phyloP scores from a whole-genome alignment of 1,140 invertebrate species.

The Steinernema feltiae region DNA sequence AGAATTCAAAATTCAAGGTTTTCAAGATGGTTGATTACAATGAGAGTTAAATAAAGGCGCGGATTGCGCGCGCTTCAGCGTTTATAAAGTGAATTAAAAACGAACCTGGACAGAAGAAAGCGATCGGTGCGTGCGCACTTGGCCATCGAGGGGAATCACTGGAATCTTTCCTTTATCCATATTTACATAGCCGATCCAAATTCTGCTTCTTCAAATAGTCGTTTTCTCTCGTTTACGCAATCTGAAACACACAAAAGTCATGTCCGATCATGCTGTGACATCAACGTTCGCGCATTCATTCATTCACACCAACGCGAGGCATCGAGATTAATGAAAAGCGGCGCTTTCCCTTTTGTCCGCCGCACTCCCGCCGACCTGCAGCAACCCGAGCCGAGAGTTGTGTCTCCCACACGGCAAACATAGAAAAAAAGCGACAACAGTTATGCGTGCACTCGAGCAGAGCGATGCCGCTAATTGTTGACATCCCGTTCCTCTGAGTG shows the following conservation, averaged over 20 bases:
- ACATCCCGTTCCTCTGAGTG: no score
- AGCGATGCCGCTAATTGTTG: neutral
- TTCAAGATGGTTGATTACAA: no score
- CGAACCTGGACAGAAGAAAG: slow-evolving; percentile 36
- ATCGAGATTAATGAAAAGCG: neutral
- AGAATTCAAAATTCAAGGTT: no score
- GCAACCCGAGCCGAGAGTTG: no score
- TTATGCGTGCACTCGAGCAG: neutral
- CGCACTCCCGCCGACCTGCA: neutral
- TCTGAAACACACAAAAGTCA: neutral
- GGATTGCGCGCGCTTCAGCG: no score
- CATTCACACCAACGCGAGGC: neutral
- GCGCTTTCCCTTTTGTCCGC: neutral
- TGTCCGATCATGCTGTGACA: neutral
- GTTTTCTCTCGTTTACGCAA: neutral
- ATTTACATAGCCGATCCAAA: neutral
- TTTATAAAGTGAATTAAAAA: neutral
- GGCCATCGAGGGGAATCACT: slow-evolving; percentile 2
- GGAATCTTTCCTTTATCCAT: neutral
- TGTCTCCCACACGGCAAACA: no score
- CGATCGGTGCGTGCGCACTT: slow-evolving; percentile 29
- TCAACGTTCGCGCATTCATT: neutral
- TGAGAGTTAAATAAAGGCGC: no score
- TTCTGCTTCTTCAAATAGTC: neutral
- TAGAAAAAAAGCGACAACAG: neutral